Conservation (phyloP, 2,888 invertebrate species). For the Dromius quadrimaculatus region DNA sequence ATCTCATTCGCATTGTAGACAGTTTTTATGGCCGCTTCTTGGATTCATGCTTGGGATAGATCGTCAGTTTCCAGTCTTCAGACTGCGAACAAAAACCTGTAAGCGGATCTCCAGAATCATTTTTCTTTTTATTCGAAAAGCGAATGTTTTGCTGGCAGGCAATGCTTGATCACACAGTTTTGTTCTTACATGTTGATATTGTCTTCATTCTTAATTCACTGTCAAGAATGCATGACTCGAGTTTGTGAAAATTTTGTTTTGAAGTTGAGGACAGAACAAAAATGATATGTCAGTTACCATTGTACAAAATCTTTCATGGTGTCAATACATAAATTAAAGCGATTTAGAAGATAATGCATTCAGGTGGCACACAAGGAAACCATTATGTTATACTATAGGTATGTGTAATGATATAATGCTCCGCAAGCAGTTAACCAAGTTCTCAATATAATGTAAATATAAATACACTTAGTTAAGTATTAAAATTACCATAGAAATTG, state of each 20-base stretch:
- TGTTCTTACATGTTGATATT: no score
- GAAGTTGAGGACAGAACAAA: no score
- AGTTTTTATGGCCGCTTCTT: conserved; percentile 25
- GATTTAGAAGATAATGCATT: no score
- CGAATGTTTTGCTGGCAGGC: conserved; percentile 17
- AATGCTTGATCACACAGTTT: conserved; percentile 17
- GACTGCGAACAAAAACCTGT: conserved; percentile 32
- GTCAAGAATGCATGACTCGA: no score
- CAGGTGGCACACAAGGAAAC: no score
- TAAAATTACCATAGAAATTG: conserved; percentile 25
- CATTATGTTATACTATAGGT: no score
- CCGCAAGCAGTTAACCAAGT: neutral
- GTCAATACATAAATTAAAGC: no score
- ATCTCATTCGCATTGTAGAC: conserved; percentile 19
- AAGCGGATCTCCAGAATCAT: conserved; percentile 34
- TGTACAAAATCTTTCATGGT: no score
- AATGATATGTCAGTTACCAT: no score
- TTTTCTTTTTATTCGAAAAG: conserved; percentile 18
- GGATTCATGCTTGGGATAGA: neutral
- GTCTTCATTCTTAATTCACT: no score
- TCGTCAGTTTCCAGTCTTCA: conserved; percentile 13
- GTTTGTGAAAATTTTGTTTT: no score
- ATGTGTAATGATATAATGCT: neutral
- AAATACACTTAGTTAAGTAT: conserved; percentile 5
- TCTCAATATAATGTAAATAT: conserved; percentile 32